Base-by-base conservation (phyloP, 2,888 invertebrate species). In the Drosophila longiperda region DNA sequence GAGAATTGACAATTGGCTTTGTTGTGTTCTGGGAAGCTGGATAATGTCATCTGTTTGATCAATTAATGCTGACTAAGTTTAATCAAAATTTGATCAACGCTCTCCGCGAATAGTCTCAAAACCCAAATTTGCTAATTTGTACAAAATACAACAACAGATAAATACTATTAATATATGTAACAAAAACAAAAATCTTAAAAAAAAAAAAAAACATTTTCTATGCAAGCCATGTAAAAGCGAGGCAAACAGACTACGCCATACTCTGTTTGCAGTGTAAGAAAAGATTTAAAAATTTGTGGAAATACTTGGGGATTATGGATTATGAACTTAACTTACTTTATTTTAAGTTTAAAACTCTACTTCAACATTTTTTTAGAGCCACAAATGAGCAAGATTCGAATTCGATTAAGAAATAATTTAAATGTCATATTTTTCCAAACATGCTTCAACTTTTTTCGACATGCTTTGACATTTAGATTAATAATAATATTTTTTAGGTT, bases 51-150 rank as follows among this genome's bases (percentile, higher is more conserved):
- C 26, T 53, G 34, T 26, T 59, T 58, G 23, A 38, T 20, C 48
- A 72, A 63, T 72, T 66, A 55, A 17, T 55, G 66, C 48, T 65
- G 58, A 50, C 45, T 34, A 62, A 67, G 33, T 33, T 61, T 26
- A 54, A 26, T 45, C 17, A 33, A 23, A 49, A 52, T 50, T 26
- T 4, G 40, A 32, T 4, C 9, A 59, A 20, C 45, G 48, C 17
- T 45, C 20, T 52, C 32, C 9, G n/a, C 33, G 48, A 55, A 52
- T 23, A 17, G 1, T 45, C 50, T 32, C 48, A 26, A 45, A 55
- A 36, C 55, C 34, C 49, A 50, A 17, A 54, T 62, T 42, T 49
- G 62, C 55, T 33, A 15, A 29, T 29, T 40, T 67, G 15, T 45
- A 53, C 45, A 20, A 48, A 52, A 53, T 23, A 26, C 4, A 34